phyloP scores from a whole-genome alignment of 2,888 invertebrate species.

The Acheta domesticus region DNA sequence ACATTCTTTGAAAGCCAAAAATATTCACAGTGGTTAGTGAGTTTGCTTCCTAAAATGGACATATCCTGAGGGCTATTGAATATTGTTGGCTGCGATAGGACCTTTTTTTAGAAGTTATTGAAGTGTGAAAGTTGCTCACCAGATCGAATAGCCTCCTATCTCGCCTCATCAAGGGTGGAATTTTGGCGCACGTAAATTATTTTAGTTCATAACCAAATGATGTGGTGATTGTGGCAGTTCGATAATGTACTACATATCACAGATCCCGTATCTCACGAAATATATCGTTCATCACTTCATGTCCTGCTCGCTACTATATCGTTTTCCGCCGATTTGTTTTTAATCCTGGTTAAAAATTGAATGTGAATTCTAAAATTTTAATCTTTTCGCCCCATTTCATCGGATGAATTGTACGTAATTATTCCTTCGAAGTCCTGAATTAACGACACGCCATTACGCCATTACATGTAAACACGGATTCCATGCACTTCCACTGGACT shows the following conservation, averaged over 20 bases:
- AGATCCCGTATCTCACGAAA: background rate
- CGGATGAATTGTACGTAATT: background rate
- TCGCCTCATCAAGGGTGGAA: no score
- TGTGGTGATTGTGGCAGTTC: background rate
- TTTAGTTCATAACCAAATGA: no score
- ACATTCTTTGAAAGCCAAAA: no score
- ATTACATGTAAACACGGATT: background rate
- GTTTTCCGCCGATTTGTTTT: background rate
- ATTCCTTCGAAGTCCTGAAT: background rate
- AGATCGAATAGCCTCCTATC: no score
- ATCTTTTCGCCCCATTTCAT: constrained; percentile 4
- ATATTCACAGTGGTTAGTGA: no score
- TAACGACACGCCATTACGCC: constrained; percentile 1
- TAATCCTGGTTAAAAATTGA: background rate
- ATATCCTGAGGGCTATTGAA: no score
- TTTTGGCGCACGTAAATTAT: no score
- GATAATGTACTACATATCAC: background rate
- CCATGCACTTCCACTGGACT: no score
- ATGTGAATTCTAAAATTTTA: background rate
- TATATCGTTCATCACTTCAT: background rate
- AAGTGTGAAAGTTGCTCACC: no score
- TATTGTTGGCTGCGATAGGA: no score
- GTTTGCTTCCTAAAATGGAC: no score
- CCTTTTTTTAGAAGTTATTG: no score
- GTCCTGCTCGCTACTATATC: background rate